These are phyloP conservation scores for Stomatorhinus walkeri DNA, from an alignment of 2,797 vertebrate species.

Conservation along the genomic window DNA sequence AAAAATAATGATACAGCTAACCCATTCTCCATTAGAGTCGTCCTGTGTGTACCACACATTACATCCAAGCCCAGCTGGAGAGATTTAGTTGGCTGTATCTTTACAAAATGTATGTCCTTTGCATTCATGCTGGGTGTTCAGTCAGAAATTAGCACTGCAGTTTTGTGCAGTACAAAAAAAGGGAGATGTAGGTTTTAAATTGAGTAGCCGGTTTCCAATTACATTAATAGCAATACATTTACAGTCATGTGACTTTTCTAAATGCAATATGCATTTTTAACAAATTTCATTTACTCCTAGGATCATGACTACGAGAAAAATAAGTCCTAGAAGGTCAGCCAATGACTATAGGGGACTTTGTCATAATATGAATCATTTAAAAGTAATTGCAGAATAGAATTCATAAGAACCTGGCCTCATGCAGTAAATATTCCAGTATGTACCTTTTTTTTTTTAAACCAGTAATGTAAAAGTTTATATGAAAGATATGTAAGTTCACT, in stretches of 20 bases:
- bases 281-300: conserved; percentile 10
- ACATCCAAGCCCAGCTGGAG: conserved; percentile 17
- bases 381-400: not conserved
- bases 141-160: not conserved
- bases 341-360: not conserved
- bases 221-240: not conserved
- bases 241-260: conserved; percentile 1
- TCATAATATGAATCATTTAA: not conserved
- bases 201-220: not conserved
- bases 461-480: no score
- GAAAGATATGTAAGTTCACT: not conserved
- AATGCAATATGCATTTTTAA: conserved; percentile 3
- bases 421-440: not conserved
- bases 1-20: not conserved
- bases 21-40: not conserved
- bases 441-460: not conserved
- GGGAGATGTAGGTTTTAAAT: not conserved
- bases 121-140: not conserved
- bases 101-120: not conserved
- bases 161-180: not conserved
- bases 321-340: not conserved
- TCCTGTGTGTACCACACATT: conserved; percentile 22
- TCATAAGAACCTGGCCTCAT: not conserved
- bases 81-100: conserved; percentile 3
- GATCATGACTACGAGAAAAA: not conserved